These are phyloP conservation scores for Saccopteryx leptura DNA, from an alignment of 2,113 vertebrate species.

Conservation along the genomic window DNA sequence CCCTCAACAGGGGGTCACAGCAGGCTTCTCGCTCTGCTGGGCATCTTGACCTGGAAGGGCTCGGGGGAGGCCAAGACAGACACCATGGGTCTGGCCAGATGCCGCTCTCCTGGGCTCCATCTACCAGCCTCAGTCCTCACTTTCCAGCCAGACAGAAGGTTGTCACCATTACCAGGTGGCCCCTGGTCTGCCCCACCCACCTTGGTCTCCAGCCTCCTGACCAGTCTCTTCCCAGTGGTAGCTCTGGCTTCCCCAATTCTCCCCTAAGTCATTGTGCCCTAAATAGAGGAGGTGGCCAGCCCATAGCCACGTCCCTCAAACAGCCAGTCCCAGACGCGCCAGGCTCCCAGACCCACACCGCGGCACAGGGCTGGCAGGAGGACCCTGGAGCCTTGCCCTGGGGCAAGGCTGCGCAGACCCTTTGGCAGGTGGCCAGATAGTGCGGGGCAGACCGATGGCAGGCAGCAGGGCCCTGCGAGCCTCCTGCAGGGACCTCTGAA, in stretches of 20 bases:
- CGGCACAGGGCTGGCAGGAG: not conserved
- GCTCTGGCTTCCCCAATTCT: not conserved
- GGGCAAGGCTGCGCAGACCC: not conserved
- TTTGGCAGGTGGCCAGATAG: not conserved
- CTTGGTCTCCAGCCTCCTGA: not conserved
- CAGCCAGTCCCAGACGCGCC: rapidly evolving
- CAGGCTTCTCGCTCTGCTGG: not conserved
- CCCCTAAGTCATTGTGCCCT: not conserved
- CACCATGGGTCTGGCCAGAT: not conserved
- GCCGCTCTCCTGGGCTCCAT: not conserved
- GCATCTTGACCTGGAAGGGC: not conserved
- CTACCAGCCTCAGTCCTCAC: not conserved
- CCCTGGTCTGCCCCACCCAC: not conserved
- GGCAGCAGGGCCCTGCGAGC: rapidly evolving
- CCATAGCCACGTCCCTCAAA: not conserved
- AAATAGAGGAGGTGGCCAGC: not conserved
- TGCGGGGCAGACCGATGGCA: rapidly evolving
- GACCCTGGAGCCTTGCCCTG: rapidly evolving
- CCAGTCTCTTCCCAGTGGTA: not conserved
- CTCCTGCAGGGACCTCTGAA: not conserved
- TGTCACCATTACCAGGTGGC: not conserved
- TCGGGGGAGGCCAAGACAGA: not conserved
- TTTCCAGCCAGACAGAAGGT: not conserved
- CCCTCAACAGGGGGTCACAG: not conserved
- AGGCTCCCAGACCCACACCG: rapidly evolving